Base-by-base conservation (phyloP, 2,888 invertebrate genomes). In the Galerucella calmariensis region DNA sequence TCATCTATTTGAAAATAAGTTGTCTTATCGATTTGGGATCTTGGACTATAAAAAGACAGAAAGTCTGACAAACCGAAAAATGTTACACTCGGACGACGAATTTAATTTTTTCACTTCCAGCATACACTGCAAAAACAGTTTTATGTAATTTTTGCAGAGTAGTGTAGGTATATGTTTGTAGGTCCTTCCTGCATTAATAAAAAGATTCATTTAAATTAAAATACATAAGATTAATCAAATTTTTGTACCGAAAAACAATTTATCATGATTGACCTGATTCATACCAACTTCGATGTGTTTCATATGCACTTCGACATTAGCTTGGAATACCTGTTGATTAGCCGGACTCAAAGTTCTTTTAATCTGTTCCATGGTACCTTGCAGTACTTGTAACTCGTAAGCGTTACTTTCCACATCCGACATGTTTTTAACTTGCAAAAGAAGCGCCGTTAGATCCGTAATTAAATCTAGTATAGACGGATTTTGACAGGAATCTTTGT, bases 271-370 rank as follows among this genome's bases (percentile, higher is more conserved):
- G 8, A 41, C 80, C 68, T 85, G 85, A 41, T 84, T 84, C 65
- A 93, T 88, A 41, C 95, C 94, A 87, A 94, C 92, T 87, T 96
- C 94, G 82, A 96, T 95, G 85, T 95, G 94, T 84, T 95, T 95
- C 91, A 97, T 93, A 83, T 97, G 97, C 79, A 96, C 94, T 87
- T 98, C 97, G 8, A 98, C 94, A 86, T 92, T 92, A 87, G 95
- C 95, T 87, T 97, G 94, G 88, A 96, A 96, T 61, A 93, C 89
- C 81, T 91, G 91, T 81, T 94, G 91, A 88, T 97, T 96, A 62
- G 90, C 89, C 2, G 92, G 91, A 80, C 92, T 92, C 72, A 97
- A 87, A 83, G 94, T 93, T 75, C 92, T 90, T 87, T 95, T 95
- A 68, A 97, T 95, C 85, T 97, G 94, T 83, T 94, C 94, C 89